Evolutionary conservation across 2,113 vertebrate genomes (phyloP), one percentile per base, ranked within the genome.

Genomic region (Passer montanus): DNA sequence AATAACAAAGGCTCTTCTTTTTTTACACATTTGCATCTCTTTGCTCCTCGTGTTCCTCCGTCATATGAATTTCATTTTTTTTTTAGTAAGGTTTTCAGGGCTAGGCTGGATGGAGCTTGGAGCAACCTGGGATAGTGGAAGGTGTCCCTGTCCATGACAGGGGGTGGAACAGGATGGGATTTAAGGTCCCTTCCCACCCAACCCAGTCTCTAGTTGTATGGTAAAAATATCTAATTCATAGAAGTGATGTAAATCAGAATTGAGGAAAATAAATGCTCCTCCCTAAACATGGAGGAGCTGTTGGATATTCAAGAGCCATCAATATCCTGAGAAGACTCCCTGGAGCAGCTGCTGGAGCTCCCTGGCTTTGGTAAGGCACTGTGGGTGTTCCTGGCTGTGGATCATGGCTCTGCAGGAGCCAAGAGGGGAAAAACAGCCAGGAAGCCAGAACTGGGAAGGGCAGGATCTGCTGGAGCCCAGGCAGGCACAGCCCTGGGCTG

Each of bases 301-400:
- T 35, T 66, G 49, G 49, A 5, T 1, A 2, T 3, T 41, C 50
- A 15, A 20, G 46, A 70, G 20, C 17, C 64, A 39, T 10, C 8
- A 3, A 2, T 7, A 13, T 10, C 39, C 63, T 14, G 44, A 58
- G 77, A 67, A 46, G 7, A 23, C 1, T 10, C 24, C 20, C 23
- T 2, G 10, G 60, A 70, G 44, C 50, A 75, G 55, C 26, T 56
- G 53, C 33, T 30, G 52, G 58, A 41, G 15, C n/a, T 4, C 31
- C 56, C 60, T 19, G 30, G 43, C 37, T 27, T 24, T 0, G 23
- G 5, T 0, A 3, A n/a, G 22, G 22, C 1, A 2, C 16, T 17
- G 1, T 2, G 26, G 1, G 2, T 3, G 15, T 2, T 68, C 35
- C 43, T 22, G 72, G 67, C n/a, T 27, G 7, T 5, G 5, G 46